phyloP scores from a whole-genome alignment of 1,140 invertebrate genomes.

The Oedothorax gibbosus region DNA sequence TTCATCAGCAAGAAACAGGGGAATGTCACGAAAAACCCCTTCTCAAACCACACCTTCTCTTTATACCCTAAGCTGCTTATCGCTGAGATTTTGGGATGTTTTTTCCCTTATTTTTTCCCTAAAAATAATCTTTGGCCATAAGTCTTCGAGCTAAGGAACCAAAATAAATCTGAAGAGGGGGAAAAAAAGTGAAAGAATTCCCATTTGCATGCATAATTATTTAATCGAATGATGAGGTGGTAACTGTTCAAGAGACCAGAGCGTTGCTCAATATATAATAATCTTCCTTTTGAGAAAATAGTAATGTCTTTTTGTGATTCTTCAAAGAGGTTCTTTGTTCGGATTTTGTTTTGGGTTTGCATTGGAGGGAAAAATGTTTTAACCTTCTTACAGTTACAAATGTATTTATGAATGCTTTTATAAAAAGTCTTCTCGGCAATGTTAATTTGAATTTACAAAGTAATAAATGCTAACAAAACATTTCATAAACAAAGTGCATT shows the following conservation, averaged over 20 bases:
- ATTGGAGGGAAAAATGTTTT: too few relatives aligned
- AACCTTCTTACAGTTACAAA: too few relatives aligned
- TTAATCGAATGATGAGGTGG: slow-evolving; percentile 32
- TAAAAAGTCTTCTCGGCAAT: too few relatives aligned
- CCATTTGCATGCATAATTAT: slow-evolving; percentile 26
- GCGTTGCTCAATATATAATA: slow-evolving; percentile 16
- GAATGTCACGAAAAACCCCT: not conserved
- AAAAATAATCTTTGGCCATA: slow-evolving; percentile 18
- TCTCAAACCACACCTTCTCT: slow-evolving; percentile 10
- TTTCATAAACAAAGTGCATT: too few relatives aligned
- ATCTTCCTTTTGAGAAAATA: slow-evolving; percentile 24
- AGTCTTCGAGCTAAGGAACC: slow-evolving; percentile 29
- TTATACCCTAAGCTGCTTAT: not conserved
- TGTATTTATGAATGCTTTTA: too few relatives aligned
- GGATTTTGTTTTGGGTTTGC: too few relatives aligned
- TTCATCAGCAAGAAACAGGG: not conserved
- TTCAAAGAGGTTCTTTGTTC: too few relatives aligned
- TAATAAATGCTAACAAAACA: too few relatives aligned
- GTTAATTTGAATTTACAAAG: too few relatives aligned
- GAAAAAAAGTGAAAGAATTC: slow-evolving; percentile 8
- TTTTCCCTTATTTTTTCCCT: not conserved
- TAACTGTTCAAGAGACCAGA: not conserved
- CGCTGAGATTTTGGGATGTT: slow-evolving; percentile 2
- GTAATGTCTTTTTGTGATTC: not conserved
- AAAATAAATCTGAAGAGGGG: slow-evolving; percentile 19